Conservation (phyloP, 1,140 invertebrate species). For the Acromyrmex charruanus region DNA sequence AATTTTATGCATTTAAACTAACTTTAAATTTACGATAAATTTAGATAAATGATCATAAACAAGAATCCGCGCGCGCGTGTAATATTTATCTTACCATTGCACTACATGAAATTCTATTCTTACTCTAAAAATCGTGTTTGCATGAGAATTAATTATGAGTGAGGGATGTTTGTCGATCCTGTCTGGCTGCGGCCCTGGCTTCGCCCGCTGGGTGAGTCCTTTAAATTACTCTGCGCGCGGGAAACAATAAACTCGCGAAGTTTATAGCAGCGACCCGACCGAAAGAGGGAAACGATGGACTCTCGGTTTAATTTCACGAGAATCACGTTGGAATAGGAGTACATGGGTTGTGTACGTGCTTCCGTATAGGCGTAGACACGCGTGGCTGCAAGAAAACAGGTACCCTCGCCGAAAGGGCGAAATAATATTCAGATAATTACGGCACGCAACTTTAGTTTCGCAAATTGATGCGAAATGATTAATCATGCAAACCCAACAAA, state of each 20-base stretch:
- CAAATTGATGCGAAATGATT: constrained; percentile 53
- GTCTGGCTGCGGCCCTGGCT: constrained; percentile 47
- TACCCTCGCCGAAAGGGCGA: constrained; percentile 27
- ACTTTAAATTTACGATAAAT: not conserved
- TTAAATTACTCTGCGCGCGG: constrained; percentile 74
- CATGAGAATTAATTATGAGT: constrained; percentile 52
- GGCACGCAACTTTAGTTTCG: constrained; percentile 38
- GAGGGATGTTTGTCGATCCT: constrained; percentile 42
- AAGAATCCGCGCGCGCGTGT: not conserved
- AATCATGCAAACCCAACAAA: constrained; percentile 54
- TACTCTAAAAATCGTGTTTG: constrained; percentile 19
- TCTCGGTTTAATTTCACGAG: constrained; percentile 72
- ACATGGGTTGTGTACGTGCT: constrained; percentile 54
- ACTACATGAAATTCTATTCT: constrained; percentile 5
- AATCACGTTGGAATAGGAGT: constrained; percentile 58
- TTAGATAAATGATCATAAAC: not conserved
- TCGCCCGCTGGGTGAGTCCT: constrained; percentile 53
- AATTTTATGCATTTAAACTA: too few species aligned
- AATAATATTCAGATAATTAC: constrained; percentile 55
- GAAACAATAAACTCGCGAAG: constrained; percentile 75
- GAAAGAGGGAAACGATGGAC: constrained; percentile 67
- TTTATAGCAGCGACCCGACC: constrained; percentile 68
- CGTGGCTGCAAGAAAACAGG: constrained; percentile 41
- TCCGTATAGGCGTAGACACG: constrained; percentile 45
- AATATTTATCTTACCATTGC: constrained; percentile 13